phyloP scores from a whole-genome alignment of 2,113 vertebrate genomes.

The Trochalopteron elliotii region DNA sequence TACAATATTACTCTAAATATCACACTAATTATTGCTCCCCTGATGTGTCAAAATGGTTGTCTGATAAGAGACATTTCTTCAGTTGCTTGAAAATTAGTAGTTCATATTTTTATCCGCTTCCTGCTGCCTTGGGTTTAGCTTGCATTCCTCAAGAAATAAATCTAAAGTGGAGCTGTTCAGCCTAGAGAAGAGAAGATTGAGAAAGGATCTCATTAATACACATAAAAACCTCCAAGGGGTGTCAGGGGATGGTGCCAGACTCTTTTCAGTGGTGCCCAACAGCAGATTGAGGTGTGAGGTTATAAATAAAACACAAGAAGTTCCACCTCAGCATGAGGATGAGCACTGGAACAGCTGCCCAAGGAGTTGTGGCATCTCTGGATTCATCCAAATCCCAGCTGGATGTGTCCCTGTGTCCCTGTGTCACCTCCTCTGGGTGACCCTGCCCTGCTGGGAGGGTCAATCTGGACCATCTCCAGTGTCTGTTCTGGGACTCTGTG shows the following conservation, averaged over 20 bases:
- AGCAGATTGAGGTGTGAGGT: neutral
- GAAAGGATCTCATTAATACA: neutral
- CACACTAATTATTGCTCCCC: neutral
- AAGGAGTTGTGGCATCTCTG: rapidly evolving
- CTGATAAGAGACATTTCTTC: neutral
- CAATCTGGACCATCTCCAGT: neutral
- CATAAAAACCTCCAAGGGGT: rapidly evolving
- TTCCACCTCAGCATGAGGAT: neutral
- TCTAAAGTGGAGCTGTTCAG: neutral
- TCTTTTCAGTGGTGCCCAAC: neutral
- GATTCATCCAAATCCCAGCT: neutral
- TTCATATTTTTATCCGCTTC: neutral
- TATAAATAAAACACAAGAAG: neutral
- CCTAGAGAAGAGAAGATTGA: neutral
- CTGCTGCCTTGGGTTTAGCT: neutral
- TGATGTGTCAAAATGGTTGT: neutral
- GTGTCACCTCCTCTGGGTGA: neutral
- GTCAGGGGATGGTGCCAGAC: neutral
- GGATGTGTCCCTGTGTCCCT: neutral
- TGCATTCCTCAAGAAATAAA: neutral
- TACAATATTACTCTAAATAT: no score
- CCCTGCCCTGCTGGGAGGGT: neutral
- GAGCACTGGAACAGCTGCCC: neutral
- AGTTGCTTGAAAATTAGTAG: neutral
- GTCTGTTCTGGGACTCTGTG: neutral